These are phyloP conservation scores for Bucco capensis DNA, from an alignment of 2,113 vertebrate species.

Conservation along the genomic window DNA sequence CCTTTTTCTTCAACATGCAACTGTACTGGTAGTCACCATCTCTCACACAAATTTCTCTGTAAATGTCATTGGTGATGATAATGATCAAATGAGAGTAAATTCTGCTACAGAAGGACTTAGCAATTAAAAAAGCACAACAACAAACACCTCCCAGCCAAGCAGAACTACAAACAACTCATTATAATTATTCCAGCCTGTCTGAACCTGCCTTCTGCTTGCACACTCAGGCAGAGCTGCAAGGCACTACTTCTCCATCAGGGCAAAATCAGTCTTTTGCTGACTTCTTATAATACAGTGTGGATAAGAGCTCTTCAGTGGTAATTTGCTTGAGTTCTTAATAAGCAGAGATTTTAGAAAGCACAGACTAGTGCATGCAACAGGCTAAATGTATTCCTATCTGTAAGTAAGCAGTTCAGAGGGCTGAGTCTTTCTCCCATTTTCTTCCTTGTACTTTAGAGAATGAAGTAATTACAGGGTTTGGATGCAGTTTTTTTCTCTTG, in stretches of 20 bases:
- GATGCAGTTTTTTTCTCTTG: neutral
- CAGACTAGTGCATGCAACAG: neutral
- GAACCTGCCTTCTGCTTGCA: neutral
- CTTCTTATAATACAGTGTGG: neutral
- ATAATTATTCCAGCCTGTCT: conserved; percentile 40
- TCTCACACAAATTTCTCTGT: neutral
- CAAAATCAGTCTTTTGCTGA: conserved; percentile 36
- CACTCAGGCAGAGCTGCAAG: neutral
- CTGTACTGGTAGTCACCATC: neutral
- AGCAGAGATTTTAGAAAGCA: conserved; percentile 22
- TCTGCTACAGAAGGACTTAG: conserved; percentile 29
- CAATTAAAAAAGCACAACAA: conserved; percentile 47
- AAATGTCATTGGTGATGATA: conserved; percentile 5
- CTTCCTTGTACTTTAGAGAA: neutral
- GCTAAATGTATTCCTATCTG: neutral
- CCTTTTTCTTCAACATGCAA: neutral
- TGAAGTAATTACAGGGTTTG: neutral
- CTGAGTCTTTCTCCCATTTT: neutral
- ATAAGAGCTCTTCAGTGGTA: conserved; percentile 51
- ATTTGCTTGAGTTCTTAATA: conserved; percentile 46
- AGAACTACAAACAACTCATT: conserved; percentile 59
- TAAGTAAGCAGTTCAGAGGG: neutral
- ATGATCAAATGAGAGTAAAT: conserved; percentile 29
- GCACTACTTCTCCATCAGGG: conserved; percentile 8
- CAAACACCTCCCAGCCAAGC: conserved; percentile 51